Percentiles rank a stretch among this genome's conserved stretches.
These are phyloP conservation scores for Coturnix japonica DNA, from an alignment of 2,113 vertebrate species.

Conservation along the genomic window DNA sequence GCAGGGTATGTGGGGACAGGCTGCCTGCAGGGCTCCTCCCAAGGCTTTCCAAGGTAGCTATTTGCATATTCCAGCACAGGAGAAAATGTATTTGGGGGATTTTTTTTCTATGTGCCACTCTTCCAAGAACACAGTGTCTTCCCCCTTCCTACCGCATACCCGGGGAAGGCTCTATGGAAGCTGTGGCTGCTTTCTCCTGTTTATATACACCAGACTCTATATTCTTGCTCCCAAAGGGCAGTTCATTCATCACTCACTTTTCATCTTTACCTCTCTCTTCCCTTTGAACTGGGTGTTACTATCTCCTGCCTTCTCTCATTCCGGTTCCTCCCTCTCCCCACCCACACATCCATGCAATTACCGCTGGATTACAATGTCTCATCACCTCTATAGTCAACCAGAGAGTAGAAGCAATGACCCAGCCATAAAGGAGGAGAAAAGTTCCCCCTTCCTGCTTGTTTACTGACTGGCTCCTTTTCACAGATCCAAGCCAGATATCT, in stretches of 20 bases:
- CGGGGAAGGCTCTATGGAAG: background rate
- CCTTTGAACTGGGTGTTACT: background rate
- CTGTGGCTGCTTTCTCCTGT: background rate
- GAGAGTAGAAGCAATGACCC: background rate
- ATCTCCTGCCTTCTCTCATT: background rate
- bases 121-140: background rate
- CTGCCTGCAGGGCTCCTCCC: background rate
- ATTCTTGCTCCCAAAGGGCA: rapidly evolving
- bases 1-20: background rate
- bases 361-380: background rate
- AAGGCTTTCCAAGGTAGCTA: background rate
- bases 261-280: background rate
- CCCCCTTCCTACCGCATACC: background rate
- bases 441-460: background rate
- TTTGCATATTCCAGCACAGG: background rate
- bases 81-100: background rate
- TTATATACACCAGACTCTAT: background rate
- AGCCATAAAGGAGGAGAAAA: background rate
- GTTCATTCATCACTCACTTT: background rate
- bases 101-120: background rate
- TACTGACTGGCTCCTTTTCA: background rate
- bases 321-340: background rate
- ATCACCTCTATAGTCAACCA: background rate
- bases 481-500: background rate
- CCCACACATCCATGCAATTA: background rate